phyloP scores from a whole-genome alignment of 2,888 invertebrate genomes.

The Kuschelorhynchus macadamiae region DNA sequence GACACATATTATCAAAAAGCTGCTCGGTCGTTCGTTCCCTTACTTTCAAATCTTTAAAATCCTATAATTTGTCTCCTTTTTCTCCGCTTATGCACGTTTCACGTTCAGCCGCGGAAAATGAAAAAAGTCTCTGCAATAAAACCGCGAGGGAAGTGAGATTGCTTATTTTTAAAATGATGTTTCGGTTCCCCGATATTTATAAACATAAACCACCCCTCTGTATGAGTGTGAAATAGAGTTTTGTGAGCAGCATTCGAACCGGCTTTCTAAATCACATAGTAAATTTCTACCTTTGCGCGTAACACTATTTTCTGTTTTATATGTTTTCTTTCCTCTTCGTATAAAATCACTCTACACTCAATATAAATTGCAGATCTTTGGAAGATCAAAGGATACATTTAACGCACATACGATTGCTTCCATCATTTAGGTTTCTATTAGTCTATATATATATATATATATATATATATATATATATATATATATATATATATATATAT shows the following conservation, averaged over 20 bases:
- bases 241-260: conserved; percentile 31
- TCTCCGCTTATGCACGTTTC: conserved; percentile 21
- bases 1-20: too few relatives aligned
- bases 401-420: too few relatives aligned
- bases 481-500: too few relatives aligned
- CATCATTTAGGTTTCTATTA: too few relatives aligned
- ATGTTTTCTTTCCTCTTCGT: conserved; percentile 19
- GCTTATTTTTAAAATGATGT: conserved; percentile 46
- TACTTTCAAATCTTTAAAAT: conserved; percentile 33
- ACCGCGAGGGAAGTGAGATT: conserved; percentile 43
- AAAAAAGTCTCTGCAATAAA: conserved; percentile 34
- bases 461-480: too few relatives aligned
- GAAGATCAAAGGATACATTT: too few relatives aligned
- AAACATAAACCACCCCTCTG: conserved; percentile 42
- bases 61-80: conserved; percentile 26
- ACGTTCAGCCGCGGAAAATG: conserved; percentile 25
- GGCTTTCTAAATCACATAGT: conserved; percentile 31
- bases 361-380: too few relatives aligned
- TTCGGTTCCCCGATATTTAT: conserved; percentile 35
- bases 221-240: conserved; percentile 42
- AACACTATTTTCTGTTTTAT: conserved; percentile 33
- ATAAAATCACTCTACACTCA: conserved; percentile 8
- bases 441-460: too few relatives aligned
- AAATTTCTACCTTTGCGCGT: conserved; percentile 37
- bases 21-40: too few relatives aligned